These are phyloP conservation scores for Cherax quadricarinatus DNA, from an alignment of 1,140 invertebrate genomes.

Conservation along the genomic window DNA sequence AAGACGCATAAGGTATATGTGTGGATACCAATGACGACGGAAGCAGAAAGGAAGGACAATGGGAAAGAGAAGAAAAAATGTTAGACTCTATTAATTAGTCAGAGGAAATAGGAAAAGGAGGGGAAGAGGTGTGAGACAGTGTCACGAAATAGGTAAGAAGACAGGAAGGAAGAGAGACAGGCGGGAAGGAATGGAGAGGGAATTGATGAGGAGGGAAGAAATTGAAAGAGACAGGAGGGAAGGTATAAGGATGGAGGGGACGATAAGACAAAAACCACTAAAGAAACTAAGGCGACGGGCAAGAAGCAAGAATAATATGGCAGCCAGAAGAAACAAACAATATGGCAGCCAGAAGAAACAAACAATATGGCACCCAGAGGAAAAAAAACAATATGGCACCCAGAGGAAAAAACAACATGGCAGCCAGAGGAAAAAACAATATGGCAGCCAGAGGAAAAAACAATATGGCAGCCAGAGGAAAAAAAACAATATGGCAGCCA, in stretches of 20 bases:
- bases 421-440: too few relatives aligned
- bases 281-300: not conserved
- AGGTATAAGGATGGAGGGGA: not conserved
- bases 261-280: not conserved
- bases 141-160: not conserved
- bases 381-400: not conserved
- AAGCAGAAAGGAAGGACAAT: not conserved
- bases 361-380: not conserved
- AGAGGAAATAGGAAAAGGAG: not conserved
- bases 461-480: too few relatives aligned
- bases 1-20: not conserved
- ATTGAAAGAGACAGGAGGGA: not conserved
- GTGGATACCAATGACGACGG: not conserved
- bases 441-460: too few relatives aligned
- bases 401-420: too few relatives aligned
- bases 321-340: not conserved
- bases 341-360: not conserved
- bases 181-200: slow-evolving; percentile 8
- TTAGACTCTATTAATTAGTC: not conserved
- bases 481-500: not conserved
- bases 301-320: not conserved
- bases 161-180: not conserved
- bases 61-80: not conserved
- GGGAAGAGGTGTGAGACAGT: not conserved
- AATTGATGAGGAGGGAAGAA: not conserved